phyloP scores from a whole-genome alignment of 2,888 invertebrate genomes.

The Mycalesis mineus region DNA sequence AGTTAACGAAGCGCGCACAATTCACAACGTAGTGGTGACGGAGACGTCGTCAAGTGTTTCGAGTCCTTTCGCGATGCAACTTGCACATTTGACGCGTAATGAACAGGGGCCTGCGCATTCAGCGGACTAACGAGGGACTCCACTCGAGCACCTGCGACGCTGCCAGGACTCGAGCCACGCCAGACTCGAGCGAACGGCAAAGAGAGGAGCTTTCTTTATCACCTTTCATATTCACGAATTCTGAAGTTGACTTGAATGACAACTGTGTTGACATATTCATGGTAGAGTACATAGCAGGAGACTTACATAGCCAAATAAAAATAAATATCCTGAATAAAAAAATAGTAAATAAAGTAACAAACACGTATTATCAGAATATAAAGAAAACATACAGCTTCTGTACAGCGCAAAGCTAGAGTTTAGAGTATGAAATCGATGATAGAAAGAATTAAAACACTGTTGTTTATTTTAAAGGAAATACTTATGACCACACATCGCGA shows the following conservation, averaged over 20 bases:
- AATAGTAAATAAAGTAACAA: no score
- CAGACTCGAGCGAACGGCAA: neutral
- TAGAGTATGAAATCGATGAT: no score
- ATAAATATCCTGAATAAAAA: no score
- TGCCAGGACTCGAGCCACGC: neutral
- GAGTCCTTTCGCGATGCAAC: neutral
- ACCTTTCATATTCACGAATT: neutral
- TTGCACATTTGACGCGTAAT: neutral
- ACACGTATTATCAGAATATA: no score
- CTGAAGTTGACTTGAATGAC: neutral
- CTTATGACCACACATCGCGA: no score
- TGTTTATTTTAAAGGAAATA: no score
- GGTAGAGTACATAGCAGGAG: no score
- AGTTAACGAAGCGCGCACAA: neutral
- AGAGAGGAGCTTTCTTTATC: neutral
- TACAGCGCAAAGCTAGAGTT: no score
- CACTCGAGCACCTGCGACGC: neutral
- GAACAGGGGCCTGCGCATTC: neutral
- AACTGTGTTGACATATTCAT: neutral
- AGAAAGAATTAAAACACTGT: no score
- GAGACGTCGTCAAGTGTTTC: neutral
- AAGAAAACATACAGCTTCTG: no score
- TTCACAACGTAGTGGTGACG: neutral
- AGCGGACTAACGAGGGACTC: neutral
- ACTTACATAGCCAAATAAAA: no score